Conservation (phyloP, 2,113 vertebrate species). For the Marcusenius ussheri region DNA sequence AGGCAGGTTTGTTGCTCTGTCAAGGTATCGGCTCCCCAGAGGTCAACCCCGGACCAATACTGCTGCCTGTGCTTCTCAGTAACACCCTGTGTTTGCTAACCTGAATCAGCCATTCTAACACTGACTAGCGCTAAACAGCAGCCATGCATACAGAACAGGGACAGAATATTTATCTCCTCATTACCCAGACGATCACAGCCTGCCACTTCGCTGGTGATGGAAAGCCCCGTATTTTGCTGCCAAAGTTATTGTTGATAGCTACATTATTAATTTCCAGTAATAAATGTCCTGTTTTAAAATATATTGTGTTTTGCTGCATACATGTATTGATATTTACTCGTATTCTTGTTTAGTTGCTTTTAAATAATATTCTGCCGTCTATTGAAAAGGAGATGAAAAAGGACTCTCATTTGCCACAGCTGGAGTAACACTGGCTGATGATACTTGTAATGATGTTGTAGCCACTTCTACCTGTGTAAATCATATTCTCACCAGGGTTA, state of each 20-base stretch:
- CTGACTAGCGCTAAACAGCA: neutral
- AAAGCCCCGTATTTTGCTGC: neutral
- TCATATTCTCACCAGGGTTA: neutral
- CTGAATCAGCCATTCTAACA: neutral
- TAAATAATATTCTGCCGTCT: neutral
- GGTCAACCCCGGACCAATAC: neutral
- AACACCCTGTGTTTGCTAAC: neutral
- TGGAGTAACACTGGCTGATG: neutral
- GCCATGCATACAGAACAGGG: neutral
- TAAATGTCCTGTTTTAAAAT: neutral
- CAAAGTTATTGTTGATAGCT: neutral
- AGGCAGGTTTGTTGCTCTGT: neutral
- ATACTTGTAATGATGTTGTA: neutral
- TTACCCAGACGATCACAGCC: neutral
- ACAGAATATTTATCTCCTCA: neutral
- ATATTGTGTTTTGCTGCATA: neutral
- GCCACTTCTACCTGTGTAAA: neutral
- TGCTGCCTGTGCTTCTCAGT: neutral
- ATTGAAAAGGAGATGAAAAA: neutral
- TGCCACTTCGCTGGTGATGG: neutral
- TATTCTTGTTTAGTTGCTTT: neutral
- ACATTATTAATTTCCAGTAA: neutral
- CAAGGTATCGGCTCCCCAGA: neutral
- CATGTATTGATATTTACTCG: neutral
- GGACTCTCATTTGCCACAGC: neutral